These are phyloP conservation scores for Crenuchus spilurus DNA, from an alignment of 2,797 vertebrate species.

Conservation along the genomic window DNA sequence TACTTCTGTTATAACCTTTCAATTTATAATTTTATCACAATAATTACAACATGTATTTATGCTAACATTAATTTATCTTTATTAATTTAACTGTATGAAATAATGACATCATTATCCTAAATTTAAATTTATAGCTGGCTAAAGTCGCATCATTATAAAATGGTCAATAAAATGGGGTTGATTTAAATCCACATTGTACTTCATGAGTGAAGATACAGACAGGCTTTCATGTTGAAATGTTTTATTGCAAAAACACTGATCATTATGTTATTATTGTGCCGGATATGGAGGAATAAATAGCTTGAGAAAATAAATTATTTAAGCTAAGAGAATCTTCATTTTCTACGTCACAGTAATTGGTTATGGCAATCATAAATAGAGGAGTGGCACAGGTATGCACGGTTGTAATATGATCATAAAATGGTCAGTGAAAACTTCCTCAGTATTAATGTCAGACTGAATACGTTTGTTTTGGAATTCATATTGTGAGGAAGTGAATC, in stretches of 20 bases:
- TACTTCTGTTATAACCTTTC: no score
- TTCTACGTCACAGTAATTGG: not conserved
- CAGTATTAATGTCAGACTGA: not conserved
- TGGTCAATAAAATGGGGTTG: no score
- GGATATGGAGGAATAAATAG: slow-evolving; percentile 34
- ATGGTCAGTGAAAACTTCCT: not conserved
- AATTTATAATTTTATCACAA: no score
- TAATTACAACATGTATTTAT: no score
- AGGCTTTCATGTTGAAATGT: not conserved
- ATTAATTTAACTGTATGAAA: no score
- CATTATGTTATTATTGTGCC: not conserved
- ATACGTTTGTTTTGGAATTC: not conserved
- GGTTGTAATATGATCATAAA: not conserved
- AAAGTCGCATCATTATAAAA: no score
- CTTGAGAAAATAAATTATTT: slow-evolving; percentile 35
- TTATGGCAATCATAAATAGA: slow-evolving; percentile 1
- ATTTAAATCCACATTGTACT: no score
- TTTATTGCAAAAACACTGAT: slow-evolving; percentile 9
- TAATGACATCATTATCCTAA: no score
- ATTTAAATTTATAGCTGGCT: no score
- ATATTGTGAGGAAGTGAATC: slow-evolving; percentile 27
- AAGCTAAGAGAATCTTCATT: not conserved
- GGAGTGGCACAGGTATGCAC: not conserved
- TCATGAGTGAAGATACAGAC: not conserved
- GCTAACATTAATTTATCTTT: no score